Percentiles rank a stretch among this genome's conserved stretches.
Conservation (phyloP, 1,140 invertebrate genomes). For the Protaetia brevitarsis region DNA sequence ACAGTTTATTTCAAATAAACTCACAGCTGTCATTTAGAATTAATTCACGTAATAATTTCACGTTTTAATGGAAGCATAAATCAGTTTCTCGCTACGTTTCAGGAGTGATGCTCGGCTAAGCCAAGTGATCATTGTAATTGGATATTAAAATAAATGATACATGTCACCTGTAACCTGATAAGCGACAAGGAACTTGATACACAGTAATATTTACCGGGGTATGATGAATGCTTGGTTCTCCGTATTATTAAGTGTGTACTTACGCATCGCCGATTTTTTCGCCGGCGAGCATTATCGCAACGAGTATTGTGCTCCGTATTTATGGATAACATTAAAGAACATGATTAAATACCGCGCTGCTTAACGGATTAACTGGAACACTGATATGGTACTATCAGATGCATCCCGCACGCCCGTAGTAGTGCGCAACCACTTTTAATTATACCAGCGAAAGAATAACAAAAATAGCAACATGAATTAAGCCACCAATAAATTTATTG, state of each 20-base stretch:
- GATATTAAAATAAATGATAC: not conserved
- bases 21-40: not conserved
- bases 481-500: no score
- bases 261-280: not conserved
- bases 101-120: not conserved
- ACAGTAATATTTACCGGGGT: not conserved
- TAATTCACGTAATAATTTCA: not conserved
- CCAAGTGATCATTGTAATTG: not conserved
- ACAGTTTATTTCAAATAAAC: not conserved
- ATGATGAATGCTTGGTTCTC: not conserved
- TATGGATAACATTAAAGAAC: not conserved
- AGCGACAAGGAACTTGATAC: not conserved
- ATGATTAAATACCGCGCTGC: not conserved
- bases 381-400: not conserved
- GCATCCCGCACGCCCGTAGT: no score
- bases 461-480: no score
- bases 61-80: not conserved
- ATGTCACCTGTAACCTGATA: not conserved
- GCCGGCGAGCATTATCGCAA: not conserved
- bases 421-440: no score
- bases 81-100: not conserved
- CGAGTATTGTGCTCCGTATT: not conserved
- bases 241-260: no score
- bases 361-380: not conserved
- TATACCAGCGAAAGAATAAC: no score